Base-by-base conservation (phyloP, 2,797 vertebrate genomes). In the Lithobates pipiens region DNA sequence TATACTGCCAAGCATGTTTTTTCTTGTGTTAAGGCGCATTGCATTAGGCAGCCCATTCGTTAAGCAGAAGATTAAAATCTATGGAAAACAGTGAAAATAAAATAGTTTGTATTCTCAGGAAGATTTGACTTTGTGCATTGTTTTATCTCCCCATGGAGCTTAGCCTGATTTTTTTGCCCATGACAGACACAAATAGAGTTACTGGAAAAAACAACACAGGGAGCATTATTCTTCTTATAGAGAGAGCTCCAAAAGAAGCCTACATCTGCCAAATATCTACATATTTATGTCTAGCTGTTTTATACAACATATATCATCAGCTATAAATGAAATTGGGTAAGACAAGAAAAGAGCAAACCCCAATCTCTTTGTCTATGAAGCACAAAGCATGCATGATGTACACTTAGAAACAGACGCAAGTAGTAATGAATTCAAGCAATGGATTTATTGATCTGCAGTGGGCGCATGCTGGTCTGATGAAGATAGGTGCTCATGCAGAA, bases 401-500 rank as follows among this genome's bases (percentile, higher is more conserved):
- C 32, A 16, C n/a, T 71, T 16, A 50, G 23, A 50, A 71, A 57
- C 29, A 80, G 34, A 39, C 16, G 29, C 67, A 71, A 71, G 8
- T n/a, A 32, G 21, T 80, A 34, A 80, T 21, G 2, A 54, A 34
- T 80, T 70, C 63, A 67, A 42, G 61, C n/a, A 34, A 68, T 34
- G 46, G 16, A 80, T 80, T 32, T 70, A 70, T 50, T 70, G 77
- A 50, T 70, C 10, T 11, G 10, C 21, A 69, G 16, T 72, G 70
- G 34, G 0, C 18, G 29, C 61, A 39, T 25, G 54, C 61, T 11
- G 27, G 39, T 50, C 42, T 50, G 27, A 80, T 80, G 27, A 50
- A 46, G 63, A 21, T 21, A 69, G 29, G 27, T 69, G 65, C 27
- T 80, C 65, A 34, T 13, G 65, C 42, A 32, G 65, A 69, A 70